Evolutionary conservation across 2,888 invertebrate genomes (phyloP).

Genomic region (Gryllus longicercus): DNA sequence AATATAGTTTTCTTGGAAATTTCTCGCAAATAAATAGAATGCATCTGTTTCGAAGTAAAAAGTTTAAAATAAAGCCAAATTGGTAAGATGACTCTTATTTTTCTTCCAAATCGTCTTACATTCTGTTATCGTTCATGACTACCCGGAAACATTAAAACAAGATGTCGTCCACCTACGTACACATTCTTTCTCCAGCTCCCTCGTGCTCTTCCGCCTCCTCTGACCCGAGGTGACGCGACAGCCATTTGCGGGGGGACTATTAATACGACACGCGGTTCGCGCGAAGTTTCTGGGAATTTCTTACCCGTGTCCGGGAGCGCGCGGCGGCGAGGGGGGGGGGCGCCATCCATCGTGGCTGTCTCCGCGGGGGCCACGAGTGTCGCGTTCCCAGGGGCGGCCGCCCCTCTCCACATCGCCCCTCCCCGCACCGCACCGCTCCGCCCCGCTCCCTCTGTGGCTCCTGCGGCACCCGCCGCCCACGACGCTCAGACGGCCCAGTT

Average conservation of each 20-base stretch:
- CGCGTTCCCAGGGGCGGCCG: background rate
- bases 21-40: no score
- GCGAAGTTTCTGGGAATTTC: background rate
- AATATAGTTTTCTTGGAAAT: no score
- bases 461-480: background rate
- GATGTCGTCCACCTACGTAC: no score
- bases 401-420: background rate
- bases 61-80: no score
- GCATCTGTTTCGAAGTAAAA: no score
- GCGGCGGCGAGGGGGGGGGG: background rate
- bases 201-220: background rate
- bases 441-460: background rate
- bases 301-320: background rate
- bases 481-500: no score
- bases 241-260: background rate
- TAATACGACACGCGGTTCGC: conserved; percentile 7
- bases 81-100: no score
- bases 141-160: no score
- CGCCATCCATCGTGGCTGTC: conserved; percentile 1
- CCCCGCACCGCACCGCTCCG: no score
- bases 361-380: background rate
- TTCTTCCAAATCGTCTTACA: no score
- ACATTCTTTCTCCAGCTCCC: no score
- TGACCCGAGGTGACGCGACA: background rate
- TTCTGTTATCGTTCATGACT: no score